Evolutionary conservation across 2,888 invertebrate species (phyloP).

Genomic region (Mantis religiosa): DNA sequence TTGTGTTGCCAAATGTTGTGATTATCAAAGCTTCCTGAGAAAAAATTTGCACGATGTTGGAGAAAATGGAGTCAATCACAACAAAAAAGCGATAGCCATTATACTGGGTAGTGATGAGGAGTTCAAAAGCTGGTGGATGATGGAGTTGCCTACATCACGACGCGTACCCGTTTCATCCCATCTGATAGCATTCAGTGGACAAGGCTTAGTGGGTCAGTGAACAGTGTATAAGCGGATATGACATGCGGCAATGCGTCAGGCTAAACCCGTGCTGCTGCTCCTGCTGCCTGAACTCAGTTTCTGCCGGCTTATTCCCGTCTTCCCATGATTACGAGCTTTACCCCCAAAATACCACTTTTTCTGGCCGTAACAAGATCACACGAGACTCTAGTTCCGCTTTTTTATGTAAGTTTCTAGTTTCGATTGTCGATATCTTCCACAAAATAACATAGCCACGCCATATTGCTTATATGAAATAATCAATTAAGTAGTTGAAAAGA

Average conservation of each 20-base stretch:
- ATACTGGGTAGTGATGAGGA: background rate
- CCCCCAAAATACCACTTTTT: background rate
- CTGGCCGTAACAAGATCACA: background rate
- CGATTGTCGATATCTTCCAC: background rate
- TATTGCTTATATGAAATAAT: no score
- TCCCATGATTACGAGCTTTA: background rate
- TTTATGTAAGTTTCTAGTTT: background rate
- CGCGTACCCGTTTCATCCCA: background rate
- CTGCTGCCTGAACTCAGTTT: background rate
- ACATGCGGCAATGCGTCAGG: background rate
- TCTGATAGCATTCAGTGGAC: background rate
- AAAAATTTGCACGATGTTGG: background rate
- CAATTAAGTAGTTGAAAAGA: no score
- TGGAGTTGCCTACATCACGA: background rate
- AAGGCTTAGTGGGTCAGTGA: background rate
- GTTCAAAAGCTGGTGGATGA: background rate
- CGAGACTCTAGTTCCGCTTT: background rate
- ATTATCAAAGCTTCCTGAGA: background rate
- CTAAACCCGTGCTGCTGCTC: background rate
- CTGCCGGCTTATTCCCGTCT: background rate
- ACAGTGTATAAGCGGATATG: background rate
- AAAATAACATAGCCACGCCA: no score
- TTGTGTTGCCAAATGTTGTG: no score
- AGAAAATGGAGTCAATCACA: background rate
- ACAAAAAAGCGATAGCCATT: background rate